Base-by-base conservation (phyloP, 1,140 invertebrate species). In the Eumeta japonica region DNA sequence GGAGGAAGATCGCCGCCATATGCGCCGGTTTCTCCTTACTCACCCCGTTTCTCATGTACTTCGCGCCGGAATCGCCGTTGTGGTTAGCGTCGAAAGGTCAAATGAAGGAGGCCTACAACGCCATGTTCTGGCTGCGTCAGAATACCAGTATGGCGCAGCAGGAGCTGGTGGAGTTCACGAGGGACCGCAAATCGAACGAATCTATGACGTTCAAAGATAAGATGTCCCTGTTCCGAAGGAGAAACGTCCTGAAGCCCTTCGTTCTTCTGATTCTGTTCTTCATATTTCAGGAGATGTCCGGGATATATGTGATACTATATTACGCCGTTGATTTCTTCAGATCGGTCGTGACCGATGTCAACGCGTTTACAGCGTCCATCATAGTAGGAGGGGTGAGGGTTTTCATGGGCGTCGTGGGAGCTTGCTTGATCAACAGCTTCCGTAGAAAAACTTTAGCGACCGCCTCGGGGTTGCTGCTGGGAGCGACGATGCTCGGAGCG, bases 241-340 rank as follows among this genome's bases (percentile, higher is more conserved):
- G 58, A 32, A 73, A 53, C 28, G 75, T 77, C 2, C 65, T 84
- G 43, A 85, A 84, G 50, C 85, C 86, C 0, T 85, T 87, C 48
- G 43, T 80, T 0, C 75, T 86, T 2, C 65, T 87, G 0, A 68
- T 85, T 2, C 44, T 73, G 0, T 81, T 87, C 54, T 87, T 88
- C 61, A 50, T 82, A 3, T 80, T 86, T 39, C 86, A 88, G 76
- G 84, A 87, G 50, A 72, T 83, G 32, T 83, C 81, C 0, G 86
- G 86, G 2, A 86, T 87, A 11, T 87, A 90, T 62, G 83, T 86
- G 1, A 82, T 90, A 3, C 72, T 90, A 19, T 90, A 87, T 57
- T 90, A 89, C 48, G 83, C 83, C 0, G 83, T 88, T 0, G 80
- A 78, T 37, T 80, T 88, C 48, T 83, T 88, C 49, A 76, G 83